phyloP scores from a whole-genome alignment of 1,140 invertebrate genomes.

The Neocloeon triangulifer region DNA sequence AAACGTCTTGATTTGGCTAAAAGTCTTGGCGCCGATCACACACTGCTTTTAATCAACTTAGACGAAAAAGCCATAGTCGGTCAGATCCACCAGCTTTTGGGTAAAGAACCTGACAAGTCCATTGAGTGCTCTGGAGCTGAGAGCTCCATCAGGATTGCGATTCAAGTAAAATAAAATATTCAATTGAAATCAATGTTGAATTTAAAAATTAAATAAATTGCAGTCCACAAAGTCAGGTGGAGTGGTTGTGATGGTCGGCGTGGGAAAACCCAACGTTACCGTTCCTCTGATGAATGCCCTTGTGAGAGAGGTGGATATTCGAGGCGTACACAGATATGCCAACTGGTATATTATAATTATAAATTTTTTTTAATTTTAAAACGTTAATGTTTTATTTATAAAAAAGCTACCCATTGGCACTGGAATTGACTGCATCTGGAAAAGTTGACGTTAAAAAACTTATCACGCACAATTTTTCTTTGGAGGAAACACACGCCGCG shows the following conservation, averaged over 20 bases:
- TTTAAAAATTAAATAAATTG: constrained; percentile 13
- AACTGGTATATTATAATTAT: no score
- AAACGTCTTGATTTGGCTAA: constrained; percentile 56
- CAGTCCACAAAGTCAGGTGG: constrained; percentile 70
- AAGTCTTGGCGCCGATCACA: constrained; percentile 55
- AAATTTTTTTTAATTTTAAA: no score
- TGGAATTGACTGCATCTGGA: constrained; percentile 62
- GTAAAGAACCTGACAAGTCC: constrained; percentile 43
- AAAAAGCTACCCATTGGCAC: constrained; percentile 55
- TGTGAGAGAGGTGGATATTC: constrained; percentile 69
- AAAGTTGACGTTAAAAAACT: constrained; percentile 68
- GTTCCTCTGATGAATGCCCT: constrained; percentile 62
- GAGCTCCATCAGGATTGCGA: constrained; percentile 46
- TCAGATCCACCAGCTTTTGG: constrained; percentile 36
- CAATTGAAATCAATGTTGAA: constrained; percentile 2
- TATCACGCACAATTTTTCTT: constrained; percentile 70
- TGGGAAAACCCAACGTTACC: constrained; percentile 52
- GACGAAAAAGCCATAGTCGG: constrained; percentile 33
- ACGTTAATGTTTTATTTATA: constrained; percentile 17
- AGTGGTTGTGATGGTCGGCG: constrained; percentile 60
- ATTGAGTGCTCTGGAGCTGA: constrained; percentile 79
- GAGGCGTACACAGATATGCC: constrained; percentile 73
- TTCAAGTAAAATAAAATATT: constrained; percentile 41
- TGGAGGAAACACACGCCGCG: constrained; percentile 67
- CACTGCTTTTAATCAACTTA: constrained; percentile 26